Evolutionary conservation across 92 coral and sea anemone species (phyloP).

Genomic region (Epizoanthus ramosus): DNA sequence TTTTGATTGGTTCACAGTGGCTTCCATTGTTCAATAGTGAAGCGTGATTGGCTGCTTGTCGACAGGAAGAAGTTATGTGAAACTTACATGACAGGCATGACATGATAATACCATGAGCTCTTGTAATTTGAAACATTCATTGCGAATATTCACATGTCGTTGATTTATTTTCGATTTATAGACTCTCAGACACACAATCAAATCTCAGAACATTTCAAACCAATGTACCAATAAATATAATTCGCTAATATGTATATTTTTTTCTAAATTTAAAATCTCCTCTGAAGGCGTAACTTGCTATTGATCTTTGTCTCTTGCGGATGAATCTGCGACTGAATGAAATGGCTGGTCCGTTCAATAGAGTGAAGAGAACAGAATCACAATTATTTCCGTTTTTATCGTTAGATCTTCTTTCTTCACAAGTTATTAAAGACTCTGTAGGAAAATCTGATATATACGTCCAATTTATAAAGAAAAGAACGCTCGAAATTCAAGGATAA

Average conservation of each 20-base stretch:
- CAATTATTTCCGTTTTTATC: neutral
- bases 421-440: neutral
- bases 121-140: slow-evolving; percentile 16
- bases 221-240: neutral
- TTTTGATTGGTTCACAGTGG: slow-evolving; percentile 27
- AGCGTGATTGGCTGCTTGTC: slow-evolving; percentile 21
- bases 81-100: neutral
- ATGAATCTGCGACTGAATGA: too few relatives aligned
- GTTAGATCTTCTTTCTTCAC: neutral
- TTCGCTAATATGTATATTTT: neutral
- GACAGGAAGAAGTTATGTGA: slow-evolving; percentile 15
- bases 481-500: neutral
- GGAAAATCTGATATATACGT: neutral
- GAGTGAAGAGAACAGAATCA: neutral
- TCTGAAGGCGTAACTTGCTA: neutral
- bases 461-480: neutral
- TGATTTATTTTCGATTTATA: neutral
- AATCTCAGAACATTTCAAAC: neutral
- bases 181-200: neutral
- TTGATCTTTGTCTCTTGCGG: neutral
- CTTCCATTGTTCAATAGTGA: slow-evolving; percentile 9
- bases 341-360: neutral
- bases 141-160: neutral
- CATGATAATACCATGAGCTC: neutral
- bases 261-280: neutral